These are phyloP conservation scores for Alouatta palliata DNA, from an alignment of 2,113 vertebrate genomes.

Conservation along the genomic window DNA sequence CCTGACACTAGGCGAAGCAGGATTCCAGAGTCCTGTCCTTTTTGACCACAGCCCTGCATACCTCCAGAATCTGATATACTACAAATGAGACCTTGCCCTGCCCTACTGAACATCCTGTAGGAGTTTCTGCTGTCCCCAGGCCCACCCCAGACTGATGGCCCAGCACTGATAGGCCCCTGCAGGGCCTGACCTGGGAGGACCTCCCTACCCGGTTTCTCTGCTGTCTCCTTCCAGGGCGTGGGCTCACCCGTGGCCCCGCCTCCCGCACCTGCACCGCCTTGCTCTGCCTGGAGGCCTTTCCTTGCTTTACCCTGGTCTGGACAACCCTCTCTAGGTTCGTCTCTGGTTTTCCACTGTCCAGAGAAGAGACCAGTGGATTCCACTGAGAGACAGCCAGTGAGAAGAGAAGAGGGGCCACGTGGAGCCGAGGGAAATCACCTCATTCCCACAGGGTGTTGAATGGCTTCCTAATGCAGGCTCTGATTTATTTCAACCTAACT, in stretches of 20 bases:
- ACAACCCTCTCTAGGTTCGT: neutral
- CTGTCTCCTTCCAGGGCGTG: neutral
- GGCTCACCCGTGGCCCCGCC: rapidly evolving
- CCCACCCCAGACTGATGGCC: neutral
- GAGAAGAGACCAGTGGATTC: neutral
- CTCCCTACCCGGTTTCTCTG: neutral
- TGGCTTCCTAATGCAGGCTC: no score
- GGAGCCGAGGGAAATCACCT: no score
- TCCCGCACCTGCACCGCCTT: rapidly evolving
- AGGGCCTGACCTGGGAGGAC: neutral
- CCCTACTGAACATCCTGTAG: neutral
- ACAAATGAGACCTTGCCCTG: rapidly evolving
- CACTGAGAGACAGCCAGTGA: neutral
- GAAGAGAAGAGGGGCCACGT: neutral
- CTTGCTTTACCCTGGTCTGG: neutral
- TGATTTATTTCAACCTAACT: neutral
- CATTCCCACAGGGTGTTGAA: rapidly evolving
- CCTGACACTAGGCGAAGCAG: rapidly evolving
- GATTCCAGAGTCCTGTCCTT: neutral
- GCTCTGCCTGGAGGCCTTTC: neutral
- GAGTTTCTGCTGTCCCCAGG: neutral
- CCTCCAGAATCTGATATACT: neutral
- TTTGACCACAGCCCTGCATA: rapidly evolving
- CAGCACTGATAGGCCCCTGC: neutral
- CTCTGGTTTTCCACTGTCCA: neutral